Evolutionary conservation across 2,113 vertebrate species (phyloP).

Genomic region (Balaeniceps rex): DNA sequence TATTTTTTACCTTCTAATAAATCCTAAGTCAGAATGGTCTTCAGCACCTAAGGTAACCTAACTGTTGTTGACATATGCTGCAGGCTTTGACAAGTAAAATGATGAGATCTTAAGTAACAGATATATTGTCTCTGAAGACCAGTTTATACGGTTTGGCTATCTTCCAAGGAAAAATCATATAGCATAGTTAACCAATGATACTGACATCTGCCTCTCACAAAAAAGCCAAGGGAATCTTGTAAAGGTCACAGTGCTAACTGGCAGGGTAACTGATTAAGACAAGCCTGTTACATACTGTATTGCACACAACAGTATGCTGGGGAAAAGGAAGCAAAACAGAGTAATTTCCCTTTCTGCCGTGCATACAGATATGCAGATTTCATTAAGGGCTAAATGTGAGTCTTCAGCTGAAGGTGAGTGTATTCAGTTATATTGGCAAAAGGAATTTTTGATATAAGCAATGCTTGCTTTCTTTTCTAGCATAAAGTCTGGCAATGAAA

Average conservation of each 20-base stretch:
- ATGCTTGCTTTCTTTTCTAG: neutral
- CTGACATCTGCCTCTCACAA: slow-evolving; percentile 23
- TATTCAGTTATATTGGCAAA: neutral
- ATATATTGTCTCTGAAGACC: slow-evolving; percentile 6
- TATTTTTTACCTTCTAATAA: neutral
- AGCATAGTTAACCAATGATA: slow-evolving; percentile 14
- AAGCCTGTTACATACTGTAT: neutral
- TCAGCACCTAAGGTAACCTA: neutral
- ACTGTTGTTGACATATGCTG: neutral
- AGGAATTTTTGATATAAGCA: neutral
- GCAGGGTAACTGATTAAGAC: slow-evolving; percentile 31
- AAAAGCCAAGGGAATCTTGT: slow-evolving; percentile 8
- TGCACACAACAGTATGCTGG: neutral
- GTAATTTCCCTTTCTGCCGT: neutral
- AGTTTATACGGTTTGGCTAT: neutral
- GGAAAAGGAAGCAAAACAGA: neutral
- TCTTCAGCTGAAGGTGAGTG: neutral
- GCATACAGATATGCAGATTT: neutral
- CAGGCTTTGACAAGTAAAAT: slow-evolving; percentile 6
- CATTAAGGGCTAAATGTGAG: neutral
- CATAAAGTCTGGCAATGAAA: neutral
- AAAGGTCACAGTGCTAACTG: slow-evolving; percentile 22
- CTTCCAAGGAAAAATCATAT: slow-evolving; percentile 35
- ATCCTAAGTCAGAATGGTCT: neutral
- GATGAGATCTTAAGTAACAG: slow-evolving; percentile 32